Base-by-base conservation (phyloP, 2,797 vertebrate species). In the Melanotaenia pygmaea region DNA sequence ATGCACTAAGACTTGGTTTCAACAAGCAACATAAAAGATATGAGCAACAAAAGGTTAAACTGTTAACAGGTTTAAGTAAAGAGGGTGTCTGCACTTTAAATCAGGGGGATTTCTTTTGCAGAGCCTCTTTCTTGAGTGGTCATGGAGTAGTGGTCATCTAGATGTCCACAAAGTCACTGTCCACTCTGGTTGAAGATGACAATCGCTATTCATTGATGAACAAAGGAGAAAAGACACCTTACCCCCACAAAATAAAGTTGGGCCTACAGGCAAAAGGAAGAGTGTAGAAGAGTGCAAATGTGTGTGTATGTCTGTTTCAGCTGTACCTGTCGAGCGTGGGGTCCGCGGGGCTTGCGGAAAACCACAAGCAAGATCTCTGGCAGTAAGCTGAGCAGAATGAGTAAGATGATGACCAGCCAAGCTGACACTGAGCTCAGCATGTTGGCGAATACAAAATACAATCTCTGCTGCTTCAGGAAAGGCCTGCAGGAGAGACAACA, bases 391-490 rank as follows among this genome's bases (percentile, higher is more conserved):
- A 99, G 91, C 88, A 98, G 93, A 86, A 99, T 96, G 91, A 99
- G 96, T 85, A 98, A 91, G 89, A 99, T 94, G 94, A 99, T 97
- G 88, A 96, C 95, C 92, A 99, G 93, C 98, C 98, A 99, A 5
- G 94, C 94, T 1, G 98, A 96, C 83, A 96, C 93, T 0, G 97
- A 98, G 90, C 96, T 96, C 88, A 99, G 94, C 96, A 99, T 96
- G 83, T 98, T 96, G 86, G 96, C 96, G 89, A 99, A 99, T 85
- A 99, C 95, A 89, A 97, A 99, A 93, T 98, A 98, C 94, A 99
- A 96, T 91, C 97, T 95, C 88, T 99, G 98, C 88, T 99, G 96
- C 86, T 89, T 95, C 89, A 99, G 92, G 94, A 99, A 99, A 78
- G 98, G 98, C 98, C 98, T 99, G 91, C 20, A 65, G 61, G 71